These are phyloP conservation scores for Seriola rivoliana DNA, from an alignment of 2,113 vertebrate genomes.

Conservation along the genomic window DNA sequence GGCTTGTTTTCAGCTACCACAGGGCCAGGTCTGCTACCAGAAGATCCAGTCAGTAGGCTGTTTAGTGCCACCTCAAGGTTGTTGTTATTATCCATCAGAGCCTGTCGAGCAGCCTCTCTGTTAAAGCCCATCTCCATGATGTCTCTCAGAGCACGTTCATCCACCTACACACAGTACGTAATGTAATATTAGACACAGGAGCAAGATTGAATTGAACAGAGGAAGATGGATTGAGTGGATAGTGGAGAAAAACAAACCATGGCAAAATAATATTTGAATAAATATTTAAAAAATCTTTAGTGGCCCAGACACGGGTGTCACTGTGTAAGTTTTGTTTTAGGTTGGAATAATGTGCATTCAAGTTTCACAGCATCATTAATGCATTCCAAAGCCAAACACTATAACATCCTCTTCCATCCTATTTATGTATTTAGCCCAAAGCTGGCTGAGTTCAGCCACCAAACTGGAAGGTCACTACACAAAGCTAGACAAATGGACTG, in stretches of 20 bases:
- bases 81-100: conserved; percentile 96
- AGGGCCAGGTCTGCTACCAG: conserved; percentile 84
- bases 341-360: conserved; percentile 4
- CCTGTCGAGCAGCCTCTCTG: conserved; percentile 93
- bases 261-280: no score
- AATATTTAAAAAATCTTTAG: no score
- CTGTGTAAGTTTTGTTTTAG: conserved; percentile 2
- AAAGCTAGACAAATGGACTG: conserved; percentile 44
- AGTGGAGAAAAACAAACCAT: neutral
- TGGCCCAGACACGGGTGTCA: neutral
- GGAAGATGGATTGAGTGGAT: neutral
- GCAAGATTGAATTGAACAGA: neutral
- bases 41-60: conserved; percentile 89
- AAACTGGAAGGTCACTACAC: conserved; percentile 22
- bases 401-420: conserved; percentile 20
- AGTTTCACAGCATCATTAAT: conserved; percentile 6
- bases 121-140: conserved; percentile 99
- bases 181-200: neutral
- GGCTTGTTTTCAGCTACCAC: conserved; percentile 63
- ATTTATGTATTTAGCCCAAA: conserved; percentile 34
- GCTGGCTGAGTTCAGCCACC: conserved; percentile 1
- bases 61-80: conserved; percentile 96
- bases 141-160: conserved; percentile 94
- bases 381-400: conserved; percentile 1
- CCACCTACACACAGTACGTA: conserved; percentile 87